A percentile compares a stretch with the other conserved stretches of the same genome.
Conservation (phyloP, 2,888 invertebrate genomes). For the Lamellibrachia columna region DNA sequence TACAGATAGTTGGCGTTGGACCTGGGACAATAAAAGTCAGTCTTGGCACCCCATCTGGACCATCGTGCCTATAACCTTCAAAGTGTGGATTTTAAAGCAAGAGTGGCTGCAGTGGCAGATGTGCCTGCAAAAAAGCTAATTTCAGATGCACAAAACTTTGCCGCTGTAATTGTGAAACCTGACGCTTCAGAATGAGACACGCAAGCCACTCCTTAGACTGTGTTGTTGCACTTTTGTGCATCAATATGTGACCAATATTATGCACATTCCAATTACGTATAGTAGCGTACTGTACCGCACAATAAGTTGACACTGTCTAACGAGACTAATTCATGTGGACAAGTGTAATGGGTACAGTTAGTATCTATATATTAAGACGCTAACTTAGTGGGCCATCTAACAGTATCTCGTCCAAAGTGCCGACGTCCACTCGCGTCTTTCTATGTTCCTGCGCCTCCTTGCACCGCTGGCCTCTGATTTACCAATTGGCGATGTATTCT, state of each 20-base stretch:
- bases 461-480: too few relatives aligned
- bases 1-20: neutral
- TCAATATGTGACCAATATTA: neutral
- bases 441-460: too few relatives aligned
- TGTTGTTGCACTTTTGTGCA: neutral
- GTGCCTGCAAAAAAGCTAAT: neutral
- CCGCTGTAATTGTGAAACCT: neutral
- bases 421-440: too few relatives aligned
- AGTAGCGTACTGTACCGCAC: neutral
- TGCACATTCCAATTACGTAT: neutral
- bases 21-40: neutral
- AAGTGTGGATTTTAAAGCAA: neutral
- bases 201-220: neutral
- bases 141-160: neutral
- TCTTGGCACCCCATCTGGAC: neutral
- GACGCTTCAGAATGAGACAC: neutral
- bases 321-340: neutral
- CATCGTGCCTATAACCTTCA: neutral
- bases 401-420: too few relatives aligned
- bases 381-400: too few relatives aligned
- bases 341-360: too few relatives aligned
- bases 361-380: too few relatives aligned
- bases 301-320: neutral
- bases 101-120: neutral
- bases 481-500: too few relatives aligned